Percentiles rank a stretch among this genome's conserved stretches.
Conservation (phyloP, 2,888 invertebrate genomes). For the Diarsia dahlii region DNA sequence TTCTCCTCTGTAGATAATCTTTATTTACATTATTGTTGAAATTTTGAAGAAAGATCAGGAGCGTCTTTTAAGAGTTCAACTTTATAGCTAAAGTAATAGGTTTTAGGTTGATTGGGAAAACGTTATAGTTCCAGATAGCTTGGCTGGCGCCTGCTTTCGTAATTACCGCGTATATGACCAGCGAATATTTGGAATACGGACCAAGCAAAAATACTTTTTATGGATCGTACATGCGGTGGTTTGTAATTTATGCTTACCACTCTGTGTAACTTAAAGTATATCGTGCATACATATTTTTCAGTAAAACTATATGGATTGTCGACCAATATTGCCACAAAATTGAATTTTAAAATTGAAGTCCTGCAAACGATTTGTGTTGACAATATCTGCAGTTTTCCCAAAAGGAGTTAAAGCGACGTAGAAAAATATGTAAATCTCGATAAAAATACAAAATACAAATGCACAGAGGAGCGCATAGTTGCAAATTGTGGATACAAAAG, state of each 20-base stretch:
- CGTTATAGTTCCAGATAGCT: no score
- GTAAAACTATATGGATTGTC: background rate
- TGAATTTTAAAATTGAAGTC: slow-evolving; percentile 37
- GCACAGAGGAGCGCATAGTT: slow-evolving; percentile 23
- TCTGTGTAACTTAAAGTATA: background rate
- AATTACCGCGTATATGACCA: no score
- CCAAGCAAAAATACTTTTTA: no score
- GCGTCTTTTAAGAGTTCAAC: no score
- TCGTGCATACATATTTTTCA: background rate
- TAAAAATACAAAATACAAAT: slow-evolving; percentile 44
- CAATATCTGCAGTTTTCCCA: slow-evolving; percentile 27
- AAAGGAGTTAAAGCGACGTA: slow-evolving; percentile 36
- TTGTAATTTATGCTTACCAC: background rate
- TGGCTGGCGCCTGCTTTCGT: no score
- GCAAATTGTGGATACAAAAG: slow-evolving; percentile 52
- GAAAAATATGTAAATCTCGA: slow-evolving; percentile 55
- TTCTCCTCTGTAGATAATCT: no score
- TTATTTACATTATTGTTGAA: no score
- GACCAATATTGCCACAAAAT: slow-evolving; percentile 23
- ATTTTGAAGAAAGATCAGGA: no score
- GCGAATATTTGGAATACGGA: no score
- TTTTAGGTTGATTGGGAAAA: no score
- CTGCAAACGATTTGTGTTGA: slow-evolving; percentile 23
- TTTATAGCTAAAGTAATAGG: no score
- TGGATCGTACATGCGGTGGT: background rate